Base-by-base conservation (phyloP, 2,888 invertebrate genomes). In the Tetanocera ferruginea region DNA sequence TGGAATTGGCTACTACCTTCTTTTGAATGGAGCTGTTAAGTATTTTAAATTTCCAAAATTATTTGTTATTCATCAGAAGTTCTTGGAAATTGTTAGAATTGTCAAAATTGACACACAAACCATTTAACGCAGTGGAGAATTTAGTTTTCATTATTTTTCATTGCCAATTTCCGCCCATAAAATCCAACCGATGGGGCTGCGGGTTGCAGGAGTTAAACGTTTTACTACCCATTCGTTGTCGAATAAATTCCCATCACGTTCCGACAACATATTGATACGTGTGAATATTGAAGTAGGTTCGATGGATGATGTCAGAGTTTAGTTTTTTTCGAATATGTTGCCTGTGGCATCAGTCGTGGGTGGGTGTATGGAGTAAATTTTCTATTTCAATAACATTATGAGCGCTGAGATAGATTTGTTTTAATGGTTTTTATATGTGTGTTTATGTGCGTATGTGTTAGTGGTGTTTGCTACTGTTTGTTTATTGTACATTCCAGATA, bases 81-180 rank as follows among this genome's bases (percentile, higher is more conserved):
- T 28, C n/a, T 25, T 8, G 9, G 19, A 0, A 23, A 23, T 60
- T 23, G 55, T 9, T 23, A 5, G 9, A 60, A 23, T 23, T 28
- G 11, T 60, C 25, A 60, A 23, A 23, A 25, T 60, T 14, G 11
- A 23, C 52, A 4, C 25, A 23, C 28, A 64, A 64, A 28, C 25
- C 64, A 64, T 72, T 9, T 25, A 69, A 9, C 60, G 69, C 57
- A 76, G 69, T 76, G 52, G 76, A 76, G 69, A 67, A 69, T 76
- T 69, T 76, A 37, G 51, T 37, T 76, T 76, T 76, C 69, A 76
- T 76, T 69, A 69, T 69, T 69, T 76, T 76, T 76, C 76, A 76
- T 76, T 76, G 76, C 57, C 76, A 76, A 76, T 69, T 69, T 76
- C 76, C 76, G 69, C 69, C 34, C 60, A 69, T 76, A 69, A 69